phyloP scores from a whole-genome alignment of 2,888 invertebrate species.

The Diaperis boleti region DNA sequence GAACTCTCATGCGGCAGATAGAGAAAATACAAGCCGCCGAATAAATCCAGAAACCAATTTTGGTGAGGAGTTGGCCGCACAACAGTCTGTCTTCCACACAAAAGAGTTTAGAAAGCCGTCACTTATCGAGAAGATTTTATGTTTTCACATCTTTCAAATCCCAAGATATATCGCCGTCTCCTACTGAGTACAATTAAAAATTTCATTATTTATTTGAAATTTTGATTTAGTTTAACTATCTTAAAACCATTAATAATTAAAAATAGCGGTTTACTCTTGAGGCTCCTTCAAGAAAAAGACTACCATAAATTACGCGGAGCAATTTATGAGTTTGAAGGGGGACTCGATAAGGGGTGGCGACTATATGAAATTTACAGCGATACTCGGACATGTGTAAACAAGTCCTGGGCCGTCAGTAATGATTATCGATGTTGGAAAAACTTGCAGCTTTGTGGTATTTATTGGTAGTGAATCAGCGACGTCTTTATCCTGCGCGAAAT shows the following conservation, averaged over 20 bases:
- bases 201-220: slow-evolving; percentile 52
- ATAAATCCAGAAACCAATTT: slow-evolving; percentile 33
- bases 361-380: slow-evolving; percentile 13
- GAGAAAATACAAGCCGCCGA: slow-evolving; percentile 2
- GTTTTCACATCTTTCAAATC: slow-evolving; percentile 39
- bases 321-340: slow-evolving; percentile 17
- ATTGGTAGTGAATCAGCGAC: slow-evolving; percentile 34
- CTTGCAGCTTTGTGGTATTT: slow-evolving; percentile 10
- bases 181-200: slow-evolving; percentile 53
- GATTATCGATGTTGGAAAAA: slow-evolving; percentile 16
- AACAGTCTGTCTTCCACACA: slow-evolving; percentile 27
- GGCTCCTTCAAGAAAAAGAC: slow-evolving; percentile 26
- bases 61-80: slow-evolving; percentile 3
- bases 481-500: slow-evolving; percentile 27
- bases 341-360: slow-evolving; percentile 7
- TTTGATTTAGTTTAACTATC: slow-evolving; percentile 48
- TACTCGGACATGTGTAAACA: slow-evolving; percentile 14
- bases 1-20: no score
- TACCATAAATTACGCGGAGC: slow-evolving; percentile 18
- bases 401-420: slow-evolving; percentile 3
- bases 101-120: slow-evolving; percentile 39
- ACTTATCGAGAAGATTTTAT: slow-evolving; percentile 33
- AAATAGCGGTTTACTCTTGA: slow-evolving; percentile 26
- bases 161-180: slow-evolving; percentile 49
- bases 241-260: slow-evolving; percentile 38